phyloP scores from a whole-genome alignment of 2,888 invertebrate genomes.

The Carpatolechia fugitivella region DNA sequence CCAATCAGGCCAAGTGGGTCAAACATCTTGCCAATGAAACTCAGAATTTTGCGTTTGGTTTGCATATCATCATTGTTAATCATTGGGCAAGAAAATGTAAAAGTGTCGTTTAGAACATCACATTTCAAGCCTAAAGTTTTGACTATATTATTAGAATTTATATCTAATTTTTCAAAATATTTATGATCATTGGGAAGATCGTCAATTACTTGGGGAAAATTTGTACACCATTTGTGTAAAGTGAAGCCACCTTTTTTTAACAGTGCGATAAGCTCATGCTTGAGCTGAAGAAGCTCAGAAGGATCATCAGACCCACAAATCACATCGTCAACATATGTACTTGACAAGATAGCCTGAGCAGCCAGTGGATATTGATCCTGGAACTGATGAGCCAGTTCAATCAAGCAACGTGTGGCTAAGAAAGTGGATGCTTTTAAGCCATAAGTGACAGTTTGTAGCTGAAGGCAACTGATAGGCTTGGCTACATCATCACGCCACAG shows the following conservation, averaged over 20 bases:
- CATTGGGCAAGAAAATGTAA: conserved; percentile 7
- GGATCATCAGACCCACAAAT: conserved; percentile 5
- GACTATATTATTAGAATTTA: not conserved
- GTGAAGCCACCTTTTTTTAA: conserved; percentile 10
- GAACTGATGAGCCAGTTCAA: conserved; percentile 15
- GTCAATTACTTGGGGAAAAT: conserved; percentile 1
- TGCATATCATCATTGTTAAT: not conserved
- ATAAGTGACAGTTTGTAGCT: conserved; percentile 18
- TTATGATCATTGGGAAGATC: conserved; percentile 6
- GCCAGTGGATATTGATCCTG: conserved; percentile 17
- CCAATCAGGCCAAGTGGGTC: conserved; percentile 18
- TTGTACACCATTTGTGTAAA: conserved; percentile 18
- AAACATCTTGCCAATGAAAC: conserved; percentile 16
- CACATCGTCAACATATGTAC: conserved; percentile 7
- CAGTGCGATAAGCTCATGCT: conserved; percentile 13
- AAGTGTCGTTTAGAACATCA: conserved; percentile 10
- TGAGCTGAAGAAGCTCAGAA: conserved; percentile 10
- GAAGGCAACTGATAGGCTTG: conserved; percentile 12
- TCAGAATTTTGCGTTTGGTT: conserved; percentile 11
- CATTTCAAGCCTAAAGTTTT: conserved; percentile 15
- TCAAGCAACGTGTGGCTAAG: conserved; percentile 15
- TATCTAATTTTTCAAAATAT: conserved; percentile 6
- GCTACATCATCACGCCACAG: conserved; percentile 19
- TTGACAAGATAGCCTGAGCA: conserved; percentile 14
- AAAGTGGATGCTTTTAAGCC: conserved; percentile 18